These are phyloP conservation scores for Calameuta filiformis DNA, from an alignment of 2,888 invertebrate genomes.

Conservation along the genomic window DNA sequence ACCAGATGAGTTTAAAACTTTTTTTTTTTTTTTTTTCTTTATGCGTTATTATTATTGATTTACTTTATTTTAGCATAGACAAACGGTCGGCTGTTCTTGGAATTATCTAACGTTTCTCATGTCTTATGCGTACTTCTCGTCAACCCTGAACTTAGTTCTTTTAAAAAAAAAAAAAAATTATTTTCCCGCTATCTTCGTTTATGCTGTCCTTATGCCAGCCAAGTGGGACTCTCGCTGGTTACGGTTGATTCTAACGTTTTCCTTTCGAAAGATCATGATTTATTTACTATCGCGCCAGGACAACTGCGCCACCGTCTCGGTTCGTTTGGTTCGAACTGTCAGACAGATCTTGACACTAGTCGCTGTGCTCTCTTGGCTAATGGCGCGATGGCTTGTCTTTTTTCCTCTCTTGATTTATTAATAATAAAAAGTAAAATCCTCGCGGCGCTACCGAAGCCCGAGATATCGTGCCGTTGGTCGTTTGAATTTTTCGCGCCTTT, in stretches of 20 bases:
- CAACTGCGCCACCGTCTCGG: neutral
- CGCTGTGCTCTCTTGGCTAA: neutral
- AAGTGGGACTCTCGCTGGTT: neutral
- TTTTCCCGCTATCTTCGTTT: neutral
- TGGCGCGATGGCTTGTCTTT: neutral
- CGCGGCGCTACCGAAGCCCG: no score
- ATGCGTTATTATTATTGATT: neutral
- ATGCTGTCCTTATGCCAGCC: neutral
- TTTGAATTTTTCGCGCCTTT: no score
- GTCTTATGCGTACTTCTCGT: neutral
- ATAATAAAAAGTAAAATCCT: neutral
- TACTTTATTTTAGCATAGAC: neutral
- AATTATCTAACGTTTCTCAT: neutral
- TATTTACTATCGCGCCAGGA: neutral
- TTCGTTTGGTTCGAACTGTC: neutral
- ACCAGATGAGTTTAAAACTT: no score
- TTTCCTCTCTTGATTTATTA: neutral
- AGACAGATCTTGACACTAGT: neutral
- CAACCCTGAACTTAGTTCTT: neutral
- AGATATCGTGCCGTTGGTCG: no score
- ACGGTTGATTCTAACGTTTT: neutral
- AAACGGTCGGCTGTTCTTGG: neutral
- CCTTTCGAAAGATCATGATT: neutral
- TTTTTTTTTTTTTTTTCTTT: no score
- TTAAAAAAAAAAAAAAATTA: no score